phyloP scores from a whole-genome alignment of 1,140 invertebrate genomes.

The Saccostrea glomerata region DNA sequence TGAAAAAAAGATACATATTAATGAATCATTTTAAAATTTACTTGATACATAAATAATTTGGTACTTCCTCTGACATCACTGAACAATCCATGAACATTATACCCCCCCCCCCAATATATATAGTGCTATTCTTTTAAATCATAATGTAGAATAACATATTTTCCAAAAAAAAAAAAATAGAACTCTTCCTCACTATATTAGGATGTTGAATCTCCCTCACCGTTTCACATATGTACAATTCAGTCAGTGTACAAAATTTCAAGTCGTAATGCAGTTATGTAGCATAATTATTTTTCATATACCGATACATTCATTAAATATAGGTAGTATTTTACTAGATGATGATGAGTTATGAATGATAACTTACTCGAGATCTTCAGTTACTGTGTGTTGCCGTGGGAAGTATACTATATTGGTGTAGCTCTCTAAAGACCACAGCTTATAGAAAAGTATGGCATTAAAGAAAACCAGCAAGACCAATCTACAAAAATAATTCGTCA shows the following conservation, averaged over 20 bases:
- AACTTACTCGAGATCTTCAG: conserved; percentile 63
- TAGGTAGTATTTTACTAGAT: too few species aligned
- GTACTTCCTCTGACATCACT: background rate
- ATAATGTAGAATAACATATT: too few species aligned
- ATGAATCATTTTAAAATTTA: background rate
- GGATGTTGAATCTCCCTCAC: too few species aligned
- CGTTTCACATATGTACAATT: too few species aligned
- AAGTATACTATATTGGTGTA: conserved; percentile 69
- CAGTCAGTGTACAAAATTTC: too few species aligned
- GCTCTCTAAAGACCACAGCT: conserved; percentile 85
- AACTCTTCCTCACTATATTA: too few species aligned
- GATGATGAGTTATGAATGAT: background rate
- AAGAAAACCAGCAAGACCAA: conserved; percentile 85
- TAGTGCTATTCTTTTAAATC: too few species aligned
- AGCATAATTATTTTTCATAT: too few species aligned
- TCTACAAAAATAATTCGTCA: conserved; percentile 55
- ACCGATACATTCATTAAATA: too few species aligned
- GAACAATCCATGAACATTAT: background rate
- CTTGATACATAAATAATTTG: background rate
- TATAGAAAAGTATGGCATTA: conserved; percentile 89
- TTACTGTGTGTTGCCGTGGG: conserved; percentile 53
- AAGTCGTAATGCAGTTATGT: too few species aligned
- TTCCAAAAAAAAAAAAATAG: too few species aligned
- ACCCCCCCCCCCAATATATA: too few species aligned
- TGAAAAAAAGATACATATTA: conserved; percentile 65